Evolutionary conservation across 1,140 invertebrate species (phyloP).

Genomic region (Drosophila lini): DNA sequence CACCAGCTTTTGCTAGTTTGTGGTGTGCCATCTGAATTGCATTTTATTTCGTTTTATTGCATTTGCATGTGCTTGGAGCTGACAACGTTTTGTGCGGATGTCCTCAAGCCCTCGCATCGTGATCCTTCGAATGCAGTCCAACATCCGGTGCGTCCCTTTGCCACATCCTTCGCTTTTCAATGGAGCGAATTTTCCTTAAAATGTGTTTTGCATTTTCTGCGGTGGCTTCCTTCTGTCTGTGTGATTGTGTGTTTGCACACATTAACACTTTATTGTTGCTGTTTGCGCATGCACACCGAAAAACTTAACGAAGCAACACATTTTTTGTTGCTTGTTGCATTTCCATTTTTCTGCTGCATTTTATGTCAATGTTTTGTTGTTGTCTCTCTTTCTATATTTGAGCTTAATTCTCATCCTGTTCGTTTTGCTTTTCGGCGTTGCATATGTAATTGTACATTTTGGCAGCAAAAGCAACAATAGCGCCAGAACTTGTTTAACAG

Average conservation of each 20-base stretch:
- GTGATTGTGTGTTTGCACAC: slow-evolving; percentile 44
- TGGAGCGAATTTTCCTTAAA: slow-evolving; percentile 31
- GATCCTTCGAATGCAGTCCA: slow-evolving; percentile 18
- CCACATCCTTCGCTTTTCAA: slow-evolving; percentile 16
- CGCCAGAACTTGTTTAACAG: slow-evolving; percentile 49
- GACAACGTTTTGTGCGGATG: slow-evolving; percentile 20
- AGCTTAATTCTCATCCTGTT: slow-evolving; percentile 23
- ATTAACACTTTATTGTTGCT: slow-evolving; percentile 65
- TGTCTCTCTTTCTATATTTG: slow-evolving; percentile 14
- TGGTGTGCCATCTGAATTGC: slow-evolving; percentile 29
- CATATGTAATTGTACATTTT: slow-evolving; percentile 69
- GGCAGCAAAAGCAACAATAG: slow-evolving; percentile 26
- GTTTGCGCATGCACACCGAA: slow-evolving; percentile 63
- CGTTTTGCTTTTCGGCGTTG: slow-evolving; percentile 56
- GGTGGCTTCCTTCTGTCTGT: slow-evolving; percentile 33
- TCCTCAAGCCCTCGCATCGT: slow-evolving; percentile 29
- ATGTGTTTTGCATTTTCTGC: slow-evolving; percentile 76
- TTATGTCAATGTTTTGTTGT: slow-evolving; percentile 41
- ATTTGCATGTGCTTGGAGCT: slow-evolving; percentile 58
- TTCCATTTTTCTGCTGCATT: slow-evolving; percentile 53
- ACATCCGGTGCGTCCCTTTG: slow-evolving; percentile 26
- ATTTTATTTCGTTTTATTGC: slow-evolving; percentile 66
- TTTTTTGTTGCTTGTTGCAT: slow-evolving; percentile 68
- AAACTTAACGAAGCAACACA: slow-evolving; percentile 77
- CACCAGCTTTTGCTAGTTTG: slow-evolving; percentile 12